Conservation (phyloP, 2,113 vertebrate genomes). For the Pedionomus torquatus region DNA sequence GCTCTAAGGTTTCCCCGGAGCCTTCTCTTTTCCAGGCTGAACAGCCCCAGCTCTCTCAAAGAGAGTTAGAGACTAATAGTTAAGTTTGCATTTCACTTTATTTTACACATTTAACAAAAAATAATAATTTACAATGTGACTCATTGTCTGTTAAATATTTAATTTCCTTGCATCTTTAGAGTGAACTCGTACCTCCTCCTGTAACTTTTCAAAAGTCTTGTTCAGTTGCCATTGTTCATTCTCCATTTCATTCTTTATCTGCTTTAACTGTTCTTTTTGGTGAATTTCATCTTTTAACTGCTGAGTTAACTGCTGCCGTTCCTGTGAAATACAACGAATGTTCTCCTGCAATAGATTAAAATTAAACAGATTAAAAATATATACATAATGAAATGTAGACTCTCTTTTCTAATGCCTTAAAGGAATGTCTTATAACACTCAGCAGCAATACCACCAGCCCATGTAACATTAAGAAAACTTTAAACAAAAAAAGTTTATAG, state of each 20-base stretch:
- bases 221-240: conserved; percentile 85
- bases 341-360: conserved; percentile 76
- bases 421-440: background rate
- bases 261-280: conserved; percentile 90
- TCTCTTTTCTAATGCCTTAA: background rate
- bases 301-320: conserved; percentile 82
- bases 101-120: background rate
- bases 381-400: background rate
- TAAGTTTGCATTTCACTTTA: background rate
- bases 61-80: background rate
- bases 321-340: conserved; percentile 76
- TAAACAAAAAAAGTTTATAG: background rate
- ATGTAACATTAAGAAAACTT: background rate
- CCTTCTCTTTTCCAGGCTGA: no score
- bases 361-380: no score
- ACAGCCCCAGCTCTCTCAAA: no score
- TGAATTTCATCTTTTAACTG: conserved; percentile 82
- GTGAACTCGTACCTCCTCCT: conserved; percentile 83
- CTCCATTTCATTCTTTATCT: conserved; percentile 88
- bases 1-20: no score
- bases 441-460: background rate
- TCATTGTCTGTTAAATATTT: background rate
- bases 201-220: conserved; percentile 90
- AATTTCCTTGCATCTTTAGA: background rate
- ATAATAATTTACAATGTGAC: background rate